These are phyloP conservation scores for Trichogramma pretiosum DNA, from an alignment of 1,140 invertebrate genomes.

Conservation along the genomic window DNA sequence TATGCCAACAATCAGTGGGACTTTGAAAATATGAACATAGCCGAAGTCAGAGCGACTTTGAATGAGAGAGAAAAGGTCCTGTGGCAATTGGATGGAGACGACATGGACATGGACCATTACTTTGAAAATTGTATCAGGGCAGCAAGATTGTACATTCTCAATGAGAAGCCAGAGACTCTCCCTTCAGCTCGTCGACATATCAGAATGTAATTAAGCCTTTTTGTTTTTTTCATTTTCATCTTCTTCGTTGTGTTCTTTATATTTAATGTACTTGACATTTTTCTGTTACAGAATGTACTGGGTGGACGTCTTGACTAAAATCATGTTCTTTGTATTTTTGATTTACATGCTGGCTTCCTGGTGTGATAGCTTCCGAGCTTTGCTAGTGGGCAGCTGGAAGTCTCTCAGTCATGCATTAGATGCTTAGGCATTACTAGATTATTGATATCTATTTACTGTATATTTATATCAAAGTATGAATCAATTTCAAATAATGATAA, in stretches of 20 bases:
- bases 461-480: too few relatives aligned
- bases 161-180: constrained; percentile 74
- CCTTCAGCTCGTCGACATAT: constrained; percentile 71
- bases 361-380: constrained; percentile 33
- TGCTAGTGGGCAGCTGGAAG: constrained; percentile 24
- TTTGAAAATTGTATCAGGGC: constrained; percentile 65
- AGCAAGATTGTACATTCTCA: constrained; percentile 67
- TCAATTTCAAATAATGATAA: too few relatives aligned
- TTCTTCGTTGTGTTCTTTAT: background rate
- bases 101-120: constrained; percentile 62
- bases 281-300: constrained; percentile 55
- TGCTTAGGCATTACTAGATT: too few relatives aligned
- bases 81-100: constrained; percentile 63
- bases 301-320: constrained; percentile 46
- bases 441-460: too few relatives aligned
- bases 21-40: constrained; percentile 58
- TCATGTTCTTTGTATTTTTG: constrained; percentile 39
- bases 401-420: constrained; percentile 18
- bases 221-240: constrained; percentile 4
- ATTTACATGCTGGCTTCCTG: constrained; percentile 36
- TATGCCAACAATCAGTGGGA: constrained; percentile 81
- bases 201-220: constrained; percentile 53
- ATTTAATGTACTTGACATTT: constrained; percentile 17
- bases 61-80: constrained; percentile 55
- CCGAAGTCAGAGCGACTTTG: constrained; percentile 46